Base-by-base conservation (phyloP, 1,140 invertebrate genomes). In the Micrasema minimum region DNA sequence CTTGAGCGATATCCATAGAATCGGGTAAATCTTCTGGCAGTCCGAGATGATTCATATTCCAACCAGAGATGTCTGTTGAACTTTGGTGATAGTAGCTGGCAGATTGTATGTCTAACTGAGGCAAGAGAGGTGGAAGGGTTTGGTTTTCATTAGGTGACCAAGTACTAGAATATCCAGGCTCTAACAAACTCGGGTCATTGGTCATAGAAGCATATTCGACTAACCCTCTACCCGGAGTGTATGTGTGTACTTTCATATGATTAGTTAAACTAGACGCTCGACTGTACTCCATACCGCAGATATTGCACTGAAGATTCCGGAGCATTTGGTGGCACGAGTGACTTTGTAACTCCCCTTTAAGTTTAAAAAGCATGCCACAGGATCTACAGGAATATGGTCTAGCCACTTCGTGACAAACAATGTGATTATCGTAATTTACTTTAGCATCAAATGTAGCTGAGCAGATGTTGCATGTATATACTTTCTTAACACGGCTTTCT, bases 191-290 rank as follows among this genome's bases (percentile, higher is more conserved):
- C 59, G 75, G 73, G 16, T 71, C 77, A 5, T 57, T 65, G 18
- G 78, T 77, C 18, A 61, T 38, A 6, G 55, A 9, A 18, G 67
- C 22, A 0, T 74, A 59, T n/a, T 80, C 78, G 22, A 78, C 66
- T 2, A 85, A 71, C 0, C 80, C 83, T 50, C 83, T 76, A 12
- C 84, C 84, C 6, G 84, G 81, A 2, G 81, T 78, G 48, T 85
- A 85, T 2, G 78, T 80, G 57, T 86, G 85, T 57, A 85, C 83
- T 73, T 85, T 85, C 81, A 82, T 81, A 70, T 86, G 85, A 74
- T 86, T 86, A 7, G 82, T 85, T 43, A 85, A 79, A 80, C 80
- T 84, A 38, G 83, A 87, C 67, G 79, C 85, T 75, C 80, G 78
- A 71, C 82, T 84, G 77, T 82, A 86, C 69, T 82, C 82, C 45